A percentile compares a stretch with the other conserved stretches of the same genome.
Evolutionary conservation across 1,140 invertebrate species (phyloP).

Genomic region (Ctenoplectra terminalis): DNA sequence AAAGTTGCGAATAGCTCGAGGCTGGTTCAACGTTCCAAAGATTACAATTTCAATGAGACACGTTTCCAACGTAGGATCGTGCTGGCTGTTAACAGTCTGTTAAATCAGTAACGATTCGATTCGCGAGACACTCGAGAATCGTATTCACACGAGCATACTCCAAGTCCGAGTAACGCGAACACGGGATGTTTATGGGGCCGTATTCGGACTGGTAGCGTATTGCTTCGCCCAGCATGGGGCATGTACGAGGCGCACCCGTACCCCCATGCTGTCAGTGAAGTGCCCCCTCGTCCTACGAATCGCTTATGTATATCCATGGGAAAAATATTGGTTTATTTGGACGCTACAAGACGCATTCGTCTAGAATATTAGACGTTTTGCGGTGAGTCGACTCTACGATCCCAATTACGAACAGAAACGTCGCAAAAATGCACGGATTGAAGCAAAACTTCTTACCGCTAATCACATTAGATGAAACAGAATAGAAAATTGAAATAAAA

Average conservation of each 20-base stretch:
- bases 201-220: conserved; percentile 76
- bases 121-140: conserved; percentile 65
- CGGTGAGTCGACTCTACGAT: conserved; percentile 10
- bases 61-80: background rate
- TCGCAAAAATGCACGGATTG: too few relatives aligned
- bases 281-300: conserved; percentile 69
- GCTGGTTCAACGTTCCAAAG: conserved; percentile 19
- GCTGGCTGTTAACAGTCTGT: conserved; percentile 70
- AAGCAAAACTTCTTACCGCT: too few relatives aligned
- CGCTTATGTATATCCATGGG: conserved; percentile 79
- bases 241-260: conserved; percentile 75
- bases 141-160: conserved; percentile 76
- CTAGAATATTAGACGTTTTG: conserved; percentile 45
- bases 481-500: too few relatives aligned
- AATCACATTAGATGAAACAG: too few relatives aligned
- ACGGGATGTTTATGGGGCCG: conserved; percentile 76
- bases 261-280: conserved; percentile 74
- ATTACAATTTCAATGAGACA: conserved; percentile 40
- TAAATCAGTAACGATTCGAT: conserved; percentile 71
- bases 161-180: conserved; percentile 66
- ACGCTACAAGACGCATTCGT: conserved; percentile 67
- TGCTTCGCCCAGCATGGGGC: conserved; percentile 77
- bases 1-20: background rate
- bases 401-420: conserved; percentile 40
- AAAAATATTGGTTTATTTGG: conserved; percentile 81